Evolutionary conservation across 35 echinoderm and acorn worm genomes (phyloP), one percentile per base, ranked within the genome.

Genomic region (Apostichopus californicus): DNA sequence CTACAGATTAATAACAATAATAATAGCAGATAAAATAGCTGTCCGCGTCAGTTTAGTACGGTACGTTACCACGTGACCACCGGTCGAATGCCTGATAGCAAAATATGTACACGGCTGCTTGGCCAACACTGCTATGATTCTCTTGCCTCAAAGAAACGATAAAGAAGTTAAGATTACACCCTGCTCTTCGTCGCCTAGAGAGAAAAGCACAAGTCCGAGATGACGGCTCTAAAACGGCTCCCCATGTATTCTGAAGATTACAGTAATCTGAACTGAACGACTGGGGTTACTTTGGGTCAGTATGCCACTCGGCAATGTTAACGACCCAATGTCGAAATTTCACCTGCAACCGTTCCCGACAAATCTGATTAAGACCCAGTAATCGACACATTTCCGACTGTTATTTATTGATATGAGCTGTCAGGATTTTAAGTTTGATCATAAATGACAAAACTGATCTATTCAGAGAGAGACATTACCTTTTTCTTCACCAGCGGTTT

Each of bases 391-490:
- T 83, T 83, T 83, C 80, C 28, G 80, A 54, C 80, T 83, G 34
- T 83, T 83, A 83, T 83, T 83, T 83, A 83, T 83, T 83, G 80
- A 83, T 83, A 83, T 83, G 80, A 83, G 55, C 55, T 46, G 80
- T 83, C 55, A 83, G 46, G 34, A 83, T 83, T 83, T 46, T 56
- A 83, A 83, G 28, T 56, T 83, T 83, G 80, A 83, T 83, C 80
- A 83, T 15, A 55, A 83, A 18, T 83, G 80, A 83, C 80, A 83
- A 83, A 46, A 55, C 11, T 54, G 46, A 54, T 83, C 80, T 56
- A 55, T 83, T 68, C 55, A 56, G 34, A 83, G n/a, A 17, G 8
- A 83, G 80, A 83, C 11, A 83, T 83, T 55, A 83, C 64, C 64
- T 83, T 83, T 55, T 56, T 53, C 17, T 53, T 56, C 34, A 46